Evolutionary conservation across 2,113 vertebrate genomes (phyloP), one percentile per base, ranked within the genome.

Genomic region (Xenus cinereus): DNA sequence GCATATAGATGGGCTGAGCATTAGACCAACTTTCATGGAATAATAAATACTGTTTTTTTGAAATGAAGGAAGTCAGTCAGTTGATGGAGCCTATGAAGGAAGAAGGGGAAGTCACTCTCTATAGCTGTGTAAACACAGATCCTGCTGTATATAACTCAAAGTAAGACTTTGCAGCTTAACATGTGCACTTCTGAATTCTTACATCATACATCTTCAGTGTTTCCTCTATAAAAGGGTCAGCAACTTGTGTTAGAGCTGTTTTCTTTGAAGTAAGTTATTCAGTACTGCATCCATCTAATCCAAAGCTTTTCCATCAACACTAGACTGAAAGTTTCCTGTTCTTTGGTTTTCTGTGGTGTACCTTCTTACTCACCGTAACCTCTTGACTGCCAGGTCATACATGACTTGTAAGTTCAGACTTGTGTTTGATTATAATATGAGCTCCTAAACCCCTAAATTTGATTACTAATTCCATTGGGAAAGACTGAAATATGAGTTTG

Each of bases 251-350:
- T 81, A 71, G 93, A 95, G 68, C 89, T 90, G 87, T 96, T 97
- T 95, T 90, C 90, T 97, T 96, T 95, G 79, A 96, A 98, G 90
- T 92, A 89, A 82, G 56, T 95, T 95, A 94, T 91, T 96, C 88
- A 90, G 76, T 90, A 48, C 91, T 69, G 62, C 81, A 88, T 94
- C 85, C 89, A 68, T 93, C 91, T 93, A 86, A 91, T 85, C 74
- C 93, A 84, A 72, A 78, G 53, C 64, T 93, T 93, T 96, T 96
- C 95, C 90, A 96, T 94, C 88, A 94, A 76, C 53, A 53, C 53
- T 39, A 37, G 88, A 82, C 86, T 51, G 56, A 59, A 92, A 89
- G 73, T 93, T 96, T 93, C 94, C 95, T 94, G 92, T 93, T 85
- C 91, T 80, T 84, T 80, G 78, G 71, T 95, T 91, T 93, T 94